Evolutionary conservation across 2,113 vertebrate genomes (phyloP).

Genomic region (Coreoperca whiteheadi): DNA sequence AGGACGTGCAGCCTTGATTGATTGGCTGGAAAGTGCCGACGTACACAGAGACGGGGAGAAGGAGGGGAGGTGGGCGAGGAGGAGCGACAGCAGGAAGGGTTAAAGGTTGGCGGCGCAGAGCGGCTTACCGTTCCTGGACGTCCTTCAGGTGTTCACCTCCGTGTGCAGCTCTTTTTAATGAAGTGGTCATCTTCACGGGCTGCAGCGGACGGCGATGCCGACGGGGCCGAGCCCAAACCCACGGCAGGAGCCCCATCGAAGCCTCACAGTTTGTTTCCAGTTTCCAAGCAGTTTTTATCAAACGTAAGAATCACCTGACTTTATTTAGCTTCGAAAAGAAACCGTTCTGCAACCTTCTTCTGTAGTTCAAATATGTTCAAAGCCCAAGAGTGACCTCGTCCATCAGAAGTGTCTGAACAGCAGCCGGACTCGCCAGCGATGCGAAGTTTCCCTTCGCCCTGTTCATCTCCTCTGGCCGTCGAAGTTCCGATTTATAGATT

Average conservation of each 20-base stretch:
- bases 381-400: too few relatives aligned
- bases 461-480: too few relatives aligned
- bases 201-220: slow-evolving; percentile 9
- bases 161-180: slow-evolving; percentile 28
- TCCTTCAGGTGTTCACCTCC: slow-evolving; percentile 40
- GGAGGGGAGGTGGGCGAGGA: too few relatives aligned
- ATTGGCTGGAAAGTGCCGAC: slow-evolving; percentile 36
- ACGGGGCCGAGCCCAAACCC: too few relatives aligned
- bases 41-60: neutral
- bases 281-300: too few relatives aligned
- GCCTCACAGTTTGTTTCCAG: neutral
- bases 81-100: too few relatives aligned
- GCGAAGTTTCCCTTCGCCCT: too few relatives aligned
- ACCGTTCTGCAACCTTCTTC: neutral
- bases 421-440: too few relatives aligned
- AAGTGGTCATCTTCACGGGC: slow-evolving; percentile 37
- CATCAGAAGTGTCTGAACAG: too few relatives aligned
- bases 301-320: neutral
- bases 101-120: neutral
- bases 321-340: neutral
- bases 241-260: too few relatives aligned
- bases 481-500: too few relatives aligned
- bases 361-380: too few relatives aligned
- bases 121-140: slow-evolving; percentile 1
- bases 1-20: slow-evolving; percentile 43